Evolutionary conservation across 2,797 vertebrate genomes (phyloP).

Genomic region (Orientallactaga sibirica): DNA sequence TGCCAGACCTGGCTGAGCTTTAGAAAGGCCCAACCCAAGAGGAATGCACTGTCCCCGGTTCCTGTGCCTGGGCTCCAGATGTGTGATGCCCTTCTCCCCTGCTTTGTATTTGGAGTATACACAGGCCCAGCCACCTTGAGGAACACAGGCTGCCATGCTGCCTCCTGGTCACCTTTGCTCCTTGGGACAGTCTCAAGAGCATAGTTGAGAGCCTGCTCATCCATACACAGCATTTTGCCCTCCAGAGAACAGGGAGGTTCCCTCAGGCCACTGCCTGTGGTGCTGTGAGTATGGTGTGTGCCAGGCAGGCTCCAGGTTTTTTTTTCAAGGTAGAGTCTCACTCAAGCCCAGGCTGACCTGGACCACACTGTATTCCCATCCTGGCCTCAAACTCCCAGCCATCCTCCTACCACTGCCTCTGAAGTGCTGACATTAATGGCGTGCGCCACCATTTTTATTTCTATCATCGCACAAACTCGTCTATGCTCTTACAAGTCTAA

Average conservation of each 20-base stretch:
- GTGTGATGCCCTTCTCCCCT: not conserved
- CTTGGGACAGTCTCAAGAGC: not conserved
- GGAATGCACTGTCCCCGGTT: not conserved
- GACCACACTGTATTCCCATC: too few species aligned
- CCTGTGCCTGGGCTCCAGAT: accelerated
- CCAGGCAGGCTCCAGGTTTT: not conserved
- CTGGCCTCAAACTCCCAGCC: too few species aligned
- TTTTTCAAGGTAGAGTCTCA: too few species aligned
- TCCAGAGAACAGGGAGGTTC: accelerated
- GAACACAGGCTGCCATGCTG: not conserved
- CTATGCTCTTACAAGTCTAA: not conserved
- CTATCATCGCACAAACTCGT: not conserved
- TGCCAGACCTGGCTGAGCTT: not conserved
- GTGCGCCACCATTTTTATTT: not conserved
- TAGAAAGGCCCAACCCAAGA: not conserved
- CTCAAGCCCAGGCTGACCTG: too few species aligned
- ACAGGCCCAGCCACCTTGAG: not conserved
- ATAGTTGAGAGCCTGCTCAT: not conserved
- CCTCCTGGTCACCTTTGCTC: not conserved
- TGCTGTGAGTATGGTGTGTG: accelerated
- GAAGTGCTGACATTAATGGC: too few species aligned
- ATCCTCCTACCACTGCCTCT: too few species aligned
- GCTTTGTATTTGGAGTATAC: not conserved
- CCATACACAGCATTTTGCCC: accelerated
- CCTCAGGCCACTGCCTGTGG: not conserved